phyloP scores from a whole-genome alignment of 2,888 invertebrate genomes.

The Sinohyriopsis cumingii region DNA sequence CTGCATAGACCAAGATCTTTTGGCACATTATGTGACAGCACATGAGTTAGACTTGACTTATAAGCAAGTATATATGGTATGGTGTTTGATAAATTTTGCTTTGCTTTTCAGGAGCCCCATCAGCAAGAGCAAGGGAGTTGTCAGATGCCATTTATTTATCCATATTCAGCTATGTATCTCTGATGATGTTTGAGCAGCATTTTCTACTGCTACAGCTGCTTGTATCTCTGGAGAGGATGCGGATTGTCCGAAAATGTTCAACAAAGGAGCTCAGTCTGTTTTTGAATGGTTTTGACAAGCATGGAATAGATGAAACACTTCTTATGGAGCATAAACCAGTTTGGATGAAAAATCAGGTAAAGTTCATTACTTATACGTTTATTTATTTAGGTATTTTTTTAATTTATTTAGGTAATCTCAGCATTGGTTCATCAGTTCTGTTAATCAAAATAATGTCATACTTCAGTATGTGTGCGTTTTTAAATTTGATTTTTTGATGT shows the following conservation, averaged over 20 bases:
- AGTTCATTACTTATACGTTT: background rate
- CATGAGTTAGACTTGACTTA: too few species aligned
- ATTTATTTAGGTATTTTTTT: too few species aligned
- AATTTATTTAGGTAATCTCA: too few species aligned
- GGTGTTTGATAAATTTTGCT: background rate
- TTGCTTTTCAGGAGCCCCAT: slow-evolving; percentile 56
- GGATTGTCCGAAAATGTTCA: slow-evolving; percentile 56
- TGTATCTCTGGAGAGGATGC: slow-evolving; percentile 64
- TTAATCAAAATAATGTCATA: background rate
- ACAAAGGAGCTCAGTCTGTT: slow-evolving; percentile 65
- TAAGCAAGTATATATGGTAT: too few species aligned
- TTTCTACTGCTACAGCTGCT: slow-evolving; percentile 61
- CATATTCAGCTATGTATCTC: slow-evolving; percentile 58
- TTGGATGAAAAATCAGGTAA: slow-evolving; percentile 63
- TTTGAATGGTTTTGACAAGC: slow-evolving; percentile 66
- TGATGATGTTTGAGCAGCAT: slow-evolving; percentile 69
- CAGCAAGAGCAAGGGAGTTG: slow-evolving; percentile 66
- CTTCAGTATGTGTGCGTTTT: too few species aligned
- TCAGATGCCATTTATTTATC: slow-evolving; percentile 60
- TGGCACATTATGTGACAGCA: too few species aligned
- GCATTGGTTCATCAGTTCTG: background rate
- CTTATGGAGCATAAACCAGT: slow-evolving; percentile 61
- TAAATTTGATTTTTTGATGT: too few species aligned
- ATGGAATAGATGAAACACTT: slow-evolving; percentile 52
- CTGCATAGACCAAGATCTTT: too few species aligned